phyloP scores from a whole-genome alignment of 2,113 vertebrate species.

The Corvus cornix region DNA sequence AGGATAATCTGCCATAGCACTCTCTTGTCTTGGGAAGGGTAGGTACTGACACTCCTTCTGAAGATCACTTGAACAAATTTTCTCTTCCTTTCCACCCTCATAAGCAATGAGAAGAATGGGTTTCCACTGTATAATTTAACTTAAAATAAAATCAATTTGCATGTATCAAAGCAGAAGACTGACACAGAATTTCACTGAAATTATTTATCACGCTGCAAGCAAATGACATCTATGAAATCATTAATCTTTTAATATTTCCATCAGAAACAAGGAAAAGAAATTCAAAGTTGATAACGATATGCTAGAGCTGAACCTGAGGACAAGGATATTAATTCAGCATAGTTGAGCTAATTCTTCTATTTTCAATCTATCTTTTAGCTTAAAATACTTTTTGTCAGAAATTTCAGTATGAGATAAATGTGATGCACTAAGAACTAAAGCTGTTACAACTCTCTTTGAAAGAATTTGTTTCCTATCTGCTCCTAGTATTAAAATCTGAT shows the following conservation, averaged over 20 bases:
- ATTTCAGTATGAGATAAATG: neutral
- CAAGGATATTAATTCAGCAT: neutral
- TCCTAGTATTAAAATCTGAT: neutral
- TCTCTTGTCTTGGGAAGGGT: neutral
- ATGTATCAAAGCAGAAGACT: neutral
- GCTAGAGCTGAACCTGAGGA: neutral
- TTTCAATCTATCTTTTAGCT: neutral
- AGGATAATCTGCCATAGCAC: neutral
- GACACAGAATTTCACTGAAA: neutral
- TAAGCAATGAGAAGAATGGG: neutral
- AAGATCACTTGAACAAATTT: neutral
- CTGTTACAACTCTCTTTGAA: neutral
- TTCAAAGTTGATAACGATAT: neutral
- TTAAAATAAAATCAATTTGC: neutral
- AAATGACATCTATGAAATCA: neutral
- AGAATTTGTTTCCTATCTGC: neutral
- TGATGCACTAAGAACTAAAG: neutral
- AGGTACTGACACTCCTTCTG: neutral
- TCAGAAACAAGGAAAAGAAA: neutral
- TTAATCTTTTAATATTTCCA: neutral
- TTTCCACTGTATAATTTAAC: neutral
- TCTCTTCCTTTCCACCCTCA: neutral
- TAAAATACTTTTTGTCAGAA: neutral
- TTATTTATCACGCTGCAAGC: neutral
- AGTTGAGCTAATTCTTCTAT: neutral